These are phyloP conservation scores for Bhutanitis thaidina DNA, from an alignment of 2,888 invertebrate species.

Conservation along the genomic window DNA sequence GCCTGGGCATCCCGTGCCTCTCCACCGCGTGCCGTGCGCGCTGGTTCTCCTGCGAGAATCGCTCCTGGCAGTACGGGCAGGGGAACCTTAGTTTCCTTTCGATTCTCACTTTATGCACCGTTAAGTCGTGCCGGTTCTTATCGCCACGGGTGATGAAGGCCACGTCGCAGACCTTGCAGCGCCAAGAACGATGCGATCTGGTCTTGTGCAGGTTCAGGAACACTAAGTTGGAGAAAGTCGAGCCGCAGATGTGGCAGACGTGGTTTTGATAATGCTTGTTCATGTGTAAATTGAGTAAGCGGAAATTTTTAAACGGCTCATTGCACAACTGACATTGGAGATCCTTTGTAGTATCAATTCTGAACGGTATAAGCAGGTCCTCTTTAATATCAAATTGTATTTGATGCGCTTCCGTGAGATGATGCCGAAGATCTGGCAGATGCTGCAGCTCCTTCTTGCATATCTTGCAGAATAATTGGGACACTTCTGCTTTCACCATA, in stretches of 20 bases:
- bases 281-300: slow-evolving; percentile 60
- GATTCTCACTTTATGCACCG: slow-evolving; percentile 32
- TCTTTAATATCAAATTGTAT: slow-evolving; percentile 39
- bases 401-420: slow-evolving; percentile 41
- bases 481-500: slow-evolving; percentile 61
- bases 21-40: slow-evolving; percentile 46
- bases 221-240: slow-evolving; percentile 57
- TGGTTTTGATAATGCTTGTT: slow-evolving; percentile 65
- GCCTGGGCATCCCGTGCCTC: slow-evolving; percentile 48
- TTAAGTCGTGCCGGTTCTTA: slow-evolving; percentile 38
- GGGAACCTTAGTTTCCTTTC: slow-evolving; percentile 51
- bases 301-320: slow-evolving; percentile 46
- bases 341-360: slow-evolving; percentile 36
- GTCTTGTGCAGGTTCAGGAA: slow-evolving; percentile 60
- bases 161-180: slow-evolving; percentile 45
- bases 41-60: slow-evolving; percentile 53
- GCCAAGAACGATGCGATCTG: slow-evolving; percentile 42
- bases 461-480: slow-evolving; percentile 48
- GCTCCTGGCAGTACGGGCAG: slow-evolving; percentile 47
- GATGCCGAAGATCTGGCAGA: slow-evolving; percentile 38
- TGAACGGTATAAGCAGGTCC: slow-evolving; percentile 59
- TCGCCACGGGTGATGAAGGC: slow-evolving; percentile 37
- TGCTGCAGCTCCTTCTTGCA: slow-evolving; percentile 36
- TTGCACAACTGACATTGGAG: slow-evolving; percentile 57
- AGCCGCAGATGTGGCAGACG: slow-evolving; percentile 62